These are phyloP conservation scores for Drosophila kokeensis DNA, from an alignment of 2,888 invertebrate genomes.

Conservation along the genomic window DNA sequence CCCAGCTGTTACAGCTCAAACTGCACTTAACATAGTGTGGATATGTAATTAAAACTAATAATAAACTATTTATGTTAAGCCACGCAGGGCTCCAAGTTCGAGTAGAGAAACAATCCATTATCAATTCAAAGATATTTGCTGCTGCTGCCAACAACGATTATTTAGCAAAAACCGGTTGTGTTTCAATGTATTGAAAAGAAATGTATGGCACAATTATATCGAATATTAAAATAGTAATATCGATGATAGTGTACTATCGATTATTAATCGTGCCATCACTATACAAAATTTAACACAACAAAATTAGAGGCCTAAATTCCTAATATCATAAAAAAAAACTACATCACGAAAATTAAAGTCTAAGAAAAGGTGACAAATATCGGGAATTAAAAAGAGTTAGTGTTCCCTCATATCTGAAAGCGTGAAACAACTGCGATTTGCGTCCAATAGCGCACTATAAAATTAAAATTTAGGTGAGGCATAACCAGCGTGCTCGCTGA, in stretches of 20 bases:
- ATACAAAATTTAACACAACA: constrained; percentile 32
- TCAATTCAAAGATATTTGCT: no score
- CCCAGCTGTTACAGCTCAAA: no score
- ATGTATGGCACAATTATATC: not conserved
- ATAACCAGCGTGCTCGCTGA: constrained; percentile 57
- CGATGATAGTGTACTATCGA: not conserved
- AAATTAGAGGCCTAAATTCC: constrained; percentile 33
- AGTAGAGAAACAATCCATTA: no score
- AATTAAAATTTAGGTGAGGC: constrained; percentile 72
- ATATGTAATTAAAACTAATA: no score
- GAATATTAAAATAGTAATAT: not conserved
- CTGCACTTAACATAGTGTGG: no score
- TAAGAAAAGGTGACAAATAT: constrained; percentile 53
- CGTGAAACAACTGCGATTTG: constrained; percentile 23
- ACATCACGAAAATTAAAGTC: constrained; percentile 34
- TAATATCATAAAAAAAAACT: constrained; percentile 37
- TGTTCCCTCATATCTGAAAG: constrained; percentile 20
- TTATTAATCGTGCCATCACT: not conserved
- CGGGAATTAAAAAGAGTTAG: constrained; percentile 57
- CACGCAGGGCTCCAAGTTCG: no score
- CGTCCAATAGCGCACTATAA: constrained; percentile 21
- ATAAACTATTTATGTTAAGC: no score
- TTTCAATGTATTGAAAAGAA: not conserved
- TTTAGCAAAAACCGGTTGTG: not conserved
- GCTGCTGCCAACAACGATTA: not conserved